Evolutionary conservation across 2,113 vertebrate species (phyloP).

Genomic region (Irena cyanogastra): DNA sequence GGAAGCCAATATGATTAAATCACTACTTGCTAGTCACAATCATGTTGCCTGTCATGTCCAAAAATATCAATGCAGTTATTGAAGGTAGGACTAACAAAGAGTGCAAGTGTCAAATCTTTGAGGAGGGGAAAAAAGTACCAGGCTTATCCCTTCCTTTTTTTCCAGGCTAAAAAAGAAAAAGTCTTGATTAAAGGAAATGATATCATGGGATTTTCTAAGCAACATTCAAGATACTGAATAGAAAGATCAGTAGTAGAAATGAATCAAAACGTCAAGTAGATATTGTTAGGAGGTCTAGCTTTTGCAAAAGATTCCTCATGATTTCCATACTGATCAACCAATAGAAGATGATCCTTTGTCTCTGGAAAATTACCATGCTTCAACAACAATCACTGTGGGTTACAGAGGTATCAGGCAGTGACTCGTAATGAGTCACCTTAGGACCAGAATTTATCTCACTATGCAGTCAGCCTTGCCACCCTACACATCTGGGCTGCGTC

Average conservation of each 20-base stretch:
- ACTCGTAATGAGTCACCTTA: background rate
- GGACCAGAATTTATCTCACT: background rate
- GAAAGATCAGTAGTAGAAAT: constrained; percentile 13
- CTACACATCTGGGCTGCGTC: background rate
- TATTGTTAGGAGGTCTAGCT: background rate
- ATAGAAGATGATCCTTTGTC: background rate
- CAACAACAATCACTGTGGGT: background rate
- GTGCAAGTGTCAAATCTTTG: background rate
- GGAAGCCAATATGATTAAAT: constrained; percentile 50
- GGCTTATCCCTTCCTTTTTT: background rate
- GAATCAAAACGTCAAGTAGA: constrained; percentile 1
- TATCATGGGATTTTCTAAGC: constrained; percentile 28
- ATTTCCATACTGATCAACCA: background rate
- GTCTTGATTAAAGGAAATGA: constrained; percentile 40
- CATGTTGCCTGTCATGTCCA: background rate
- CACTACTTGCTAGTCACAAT: constrained; percentile 29
- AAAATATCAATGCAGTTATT: constrained; percentile 48
- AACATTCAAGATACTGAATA: background rate
- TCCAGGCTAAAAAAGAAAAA: background rate
- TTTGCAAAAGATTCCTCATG: background rate
- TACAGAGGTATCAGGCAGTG: background rate
- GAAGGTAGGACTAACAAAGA: background rate
- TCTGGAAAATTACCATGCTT: background rate
- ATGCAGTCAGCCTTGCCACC: background rate
- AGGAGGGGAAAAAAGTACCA: background rate